phyloP scores from a whole-genome alignment of 1,140 invertebrate species.

The Brachionus koreanus region DNA sequence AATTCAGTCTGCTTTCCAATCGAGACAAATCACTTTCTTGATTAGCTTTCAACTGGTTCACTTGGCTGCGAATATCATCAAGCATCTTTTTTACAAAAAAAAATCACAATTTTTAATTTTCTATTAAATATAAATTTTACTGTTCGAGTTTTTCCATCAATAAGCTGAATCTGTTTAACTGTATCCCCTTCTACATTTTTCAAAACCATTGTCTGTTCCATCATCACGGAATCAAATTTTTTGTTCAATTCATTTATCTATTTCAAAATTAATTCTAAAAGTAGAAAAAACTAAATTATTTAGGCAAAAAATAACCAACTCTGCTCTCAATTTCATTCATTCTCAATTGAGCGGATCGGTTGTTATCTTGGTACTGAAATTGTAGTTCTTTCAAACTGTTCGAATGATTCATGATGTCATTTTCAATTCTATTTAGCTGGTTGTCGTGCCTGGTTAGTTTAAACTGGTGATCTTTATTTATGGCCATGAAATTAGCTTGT shows the following conservation, averaged over 20 bases:
- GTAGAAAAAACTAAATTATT: background rate
- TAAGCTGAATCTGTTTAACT: constrained; percentile 38
- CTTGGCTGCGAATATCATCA: constrained; percentile 16
- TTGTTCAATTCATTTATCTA: constrained; percentile 37
- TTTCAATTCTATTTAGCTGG: constrained; percentile 9
- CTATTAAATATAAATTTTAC: background rate
- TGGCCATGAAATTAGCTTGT: constrained; percentile 22
- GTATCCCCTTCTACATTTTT: constrained; percentile 45
- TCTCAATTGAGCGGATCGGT: background rate
- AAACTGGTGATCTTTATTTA: constrained; percentile 40
- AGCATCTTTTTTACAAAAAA: background rate
- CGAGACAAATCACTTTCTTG: constrained; percentile 29
- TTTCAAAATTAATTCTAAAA: background rate
- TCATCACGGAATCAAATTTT: constrained; percentile 39
- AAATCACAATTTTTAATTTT: background rate
- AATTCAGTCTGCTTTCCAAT: background rate
- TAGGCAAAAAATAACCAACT: background rate
- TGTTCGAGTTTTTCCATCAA: constrained; percentile 37
- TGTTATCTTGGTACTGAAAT: constrained; percentile 19
- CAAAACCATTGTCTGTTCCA: constrained; percentile 41
- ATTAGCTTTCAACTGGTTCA: constrained; percentile 8
- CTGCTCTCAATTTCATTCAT: constrained; percentile 42
- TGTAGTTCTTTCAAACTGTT: constrained; percentile 23
- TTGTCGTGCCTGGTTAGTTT: constrained; percentile 33
- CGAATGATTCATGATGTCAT: background rate